These are phyloP conservation scores for Megaceryle alcyon DNA, from an alignment of 2,797 vertebrate species.

Conservation along the genomic window DNA sequence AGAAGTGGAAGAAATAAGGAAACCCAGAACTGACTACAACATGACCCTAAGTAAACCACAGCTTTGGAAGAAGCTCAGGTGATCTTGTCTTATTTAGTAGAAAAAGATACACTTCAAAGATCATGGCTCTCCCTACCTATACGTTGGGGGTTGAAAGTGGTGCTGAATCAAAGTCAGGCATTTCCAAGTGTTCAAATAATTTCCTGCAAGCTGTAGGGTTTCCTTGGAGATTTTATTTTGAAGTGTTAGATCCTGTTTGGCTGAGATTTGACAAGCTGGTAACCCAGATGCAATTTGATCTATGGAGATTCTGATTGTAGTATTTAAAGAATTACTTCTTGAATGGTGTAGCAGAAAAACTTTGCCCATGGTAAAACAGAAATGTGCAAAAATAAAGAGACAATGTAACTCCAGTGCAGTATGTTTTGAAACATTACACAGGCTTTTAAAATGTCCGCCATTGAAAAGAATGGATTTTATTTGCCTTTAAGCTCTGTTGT, in stretches of 20 bases:
- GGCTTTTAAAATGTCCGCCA: conserved; percentile 15
- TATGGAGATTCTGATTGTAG: not conserved
- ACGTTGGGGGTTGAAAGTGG: not conserved
- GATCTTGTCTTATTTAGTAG: not conserved
- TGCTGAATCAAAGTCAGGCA: not conserved
- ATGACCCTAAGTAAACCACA: not conserved
- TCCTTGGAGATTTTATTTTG: not conserved
- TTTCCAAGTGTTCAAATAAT: not conserved
- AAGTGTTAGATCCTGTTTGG: not conserved
- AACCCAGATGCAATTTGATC: not conserved
- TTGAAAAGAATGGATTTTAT: conserved; percentile 39
- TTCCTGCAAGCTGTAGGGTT: not conserved
- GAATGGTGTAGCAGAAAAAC: not conserved
- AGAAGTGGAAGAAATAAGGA: not conserved
- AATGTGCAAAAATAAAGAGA: not conserved
- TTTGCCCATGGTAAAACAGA: not conserved
- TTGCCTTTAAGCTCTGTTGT: conserved; percentile 25
- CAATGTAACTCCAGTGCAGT: not conserved
- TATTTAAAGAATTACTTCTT: not conserved
- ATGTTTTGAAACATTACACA: not conserved
- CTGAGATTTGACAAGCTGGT: not conserved
- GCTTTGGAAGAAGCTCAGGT: not conserved
- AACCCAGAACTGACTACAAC: not conserved
- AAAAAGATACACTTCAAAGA: not conserved
- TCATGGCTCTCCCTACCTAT: not conserved